Conservation (phyloP, 2,797 vertebrate species). For the Sylvia borin region DNA sequence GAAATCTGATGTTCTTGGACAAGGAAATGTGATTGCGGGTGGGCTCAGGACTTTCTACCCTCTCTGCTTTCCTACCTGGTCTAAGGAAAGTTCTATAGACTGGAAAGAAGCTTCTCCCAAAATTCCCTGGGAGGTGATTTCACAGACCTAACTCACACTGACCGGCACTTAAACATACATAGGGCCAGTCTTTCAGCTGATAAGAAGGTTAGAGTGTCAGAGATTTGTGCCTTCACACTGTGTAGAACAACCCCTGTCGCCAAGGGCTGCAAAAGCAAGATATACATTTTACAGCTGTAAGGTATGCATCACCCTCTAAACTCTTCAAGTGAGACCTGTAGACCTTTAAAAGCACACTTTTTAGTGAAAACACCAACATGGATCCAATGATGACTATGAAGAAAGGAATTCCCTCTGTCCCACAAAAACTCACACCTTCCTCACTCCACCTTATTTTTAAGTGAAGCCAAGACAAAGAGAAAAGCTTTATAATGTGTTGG, state of each 20-base stretch:
- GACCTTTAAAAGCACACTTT: not conserved
- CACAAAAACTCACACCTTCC: not conserved
- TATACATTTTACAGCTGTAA: not conserved
- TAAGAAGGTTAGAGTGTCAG: not conserved
- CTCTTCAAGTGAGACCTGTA: not conserved
- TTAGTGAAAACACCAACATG: not conserved
- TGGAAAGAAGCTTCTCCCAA: not conserved
- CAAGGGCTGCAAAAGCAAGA: not conserved
- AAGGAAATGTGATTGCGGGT: conserved; percentile 64
- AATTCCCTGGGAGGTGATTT: not conserved
- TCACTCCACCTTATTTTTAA: not conserved
- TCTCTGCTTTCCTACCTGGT: conserved; percentile 31
- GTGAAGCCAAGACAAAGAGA: conserved; percentile 13
- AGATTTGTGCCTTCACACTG: not conserved
- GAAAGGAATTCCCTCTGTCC: not conserved
- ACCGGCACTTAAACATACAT: not conserved
- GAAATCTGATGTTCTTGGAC: conserved; percentile 75
- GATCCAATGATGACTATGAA: not conserved
- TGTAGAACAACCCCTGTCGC: not conserved
- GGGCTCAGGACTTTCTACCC: conserved; percentile 46
- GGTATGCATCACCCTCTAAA: not conserved
- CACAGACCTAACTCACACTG: not conserved
- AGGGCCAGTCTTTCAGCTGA: not conserved
- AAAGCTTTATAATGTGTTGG: not conserved
- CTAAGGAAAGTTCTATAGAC: conserved; percentile 8